Base-by-base conservation (phyloP, 2,888 invertebrate species). In the Diarsia mendica region DNA sequence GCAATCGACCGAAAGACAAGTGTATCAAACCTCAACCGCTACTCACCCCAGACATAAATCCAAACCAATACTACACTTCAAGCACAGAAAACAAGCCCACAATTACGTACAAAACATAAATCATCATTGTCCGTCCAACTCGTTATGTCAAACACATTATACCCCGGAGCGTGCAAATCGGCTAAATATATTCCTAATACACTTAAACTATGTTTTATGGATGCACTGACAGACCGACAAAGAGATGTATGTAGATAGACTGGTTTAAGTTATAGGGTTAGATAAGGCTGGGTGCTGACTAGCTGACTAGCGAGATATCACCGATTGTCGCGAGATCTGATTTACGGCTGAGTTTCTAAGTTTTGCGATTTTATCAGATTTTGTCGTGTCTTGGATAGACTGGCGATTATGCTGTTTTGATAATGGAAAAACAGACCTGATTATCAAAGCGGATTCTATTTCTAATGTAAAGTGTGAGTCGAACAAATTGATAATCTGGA, bases 91-190 rank as follows among this genome's bases (percentile, higher is more conserved):
- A 81, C 79, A 86, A 79, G 72, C 66, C 66, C 58, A 84, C 80
- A 82, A 87, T 86, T 79, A 84, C 66, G 66, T 64, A 53, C 20
- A 58, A 73, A 80, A 13, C 82, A 86, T 88, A 89, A 90, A 89
- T 90, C 88, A 89, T 83, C 74, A 82, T 85, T 75, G 78, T 83
- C 80, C 80, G 82, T 89, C 86, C 72, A 80, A 78, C 83, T 87
- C 85, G 87, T 86, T 87, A 87, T 80, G 78, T 86, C 84, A 82
- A 84, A 87, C 88, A 86, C 83, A 85, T 89, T 86, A 87, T 83
- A 85, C 89, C 89, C 88, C 75, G 82, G 75, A 85, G 91, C 91
- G 86, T 88, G 90, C 90, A 91, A 92, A 93, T 93, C 91, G 88
- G 87, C 88, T 92, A 91, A 93, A 93, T 89, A 89, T 89, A 91